Evolutionary conservation across 2,113 vertebrate genomes (phyloP).

Genomic region (Pomatorhinus ruficollis): DNA sequence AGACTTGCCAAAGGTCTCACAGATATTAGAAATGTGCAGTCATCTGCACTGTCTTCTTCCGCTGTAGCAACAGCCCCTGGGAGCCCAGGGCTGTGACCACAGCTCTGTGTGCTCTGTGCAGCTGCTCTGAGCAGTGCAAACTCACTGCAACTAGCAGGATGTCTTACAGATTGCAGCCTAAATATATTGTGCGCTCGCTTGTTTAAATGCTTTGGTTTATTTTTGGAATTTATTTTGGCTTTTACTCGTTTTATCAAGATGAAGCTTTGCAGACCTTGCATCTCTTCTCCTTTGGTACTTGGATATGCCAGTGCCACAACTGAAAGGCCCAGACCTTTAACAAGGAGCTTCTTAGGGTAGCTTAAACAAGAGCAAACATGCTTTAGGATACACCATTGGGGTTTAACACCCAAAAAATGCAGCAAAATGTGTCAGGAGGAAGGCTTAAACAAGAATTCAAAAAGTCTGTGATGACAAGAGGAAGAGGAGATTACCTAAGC

Average conservation of each 20-base stretch:
- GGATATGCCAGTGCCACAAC: not conserved
- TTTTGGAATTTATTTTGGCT: not conserved
- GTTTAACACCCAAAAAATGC: not conserved
- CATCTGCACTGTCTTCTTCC: not conserved
- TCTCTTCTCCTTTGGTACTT: not conserved
- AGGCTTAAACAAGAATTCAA: not conserved
- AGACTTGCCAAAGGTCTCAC: conserved; percentile 15
- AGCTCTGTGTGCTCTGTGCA: not conserved
- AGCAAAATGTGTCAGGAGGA: not conserved
- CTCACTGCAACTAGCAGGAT: not conserved
- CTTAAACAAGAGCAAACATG: not conserved
- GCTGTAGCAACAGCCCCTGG: not conserved
- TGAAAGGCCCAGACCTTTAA: not conserved
- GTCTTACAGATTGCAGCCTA: not conserved
- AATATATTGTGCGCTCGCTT: not conserved
- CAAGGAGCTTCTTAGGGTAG: not conserved
- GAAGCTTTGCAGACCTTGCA: not conserved
- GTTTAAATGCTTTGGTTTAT: not conserved
- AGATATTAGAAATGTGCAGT: not conserved
- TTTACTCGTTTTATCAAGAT: not conserved
- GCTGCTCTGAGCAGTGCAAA: not conserved
- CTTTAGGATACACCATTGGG: not conserved
- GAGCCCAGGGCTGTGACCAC: not conserved
- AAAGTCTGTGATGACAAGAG: not conserved
- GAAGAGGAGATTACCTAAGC: not conserved